These are phyloP conservation scores for Corythoichthys intestinalis DNA, from an alignment of 2,113 vertebrate genomes.

Conservation along the genomic window DNA sequence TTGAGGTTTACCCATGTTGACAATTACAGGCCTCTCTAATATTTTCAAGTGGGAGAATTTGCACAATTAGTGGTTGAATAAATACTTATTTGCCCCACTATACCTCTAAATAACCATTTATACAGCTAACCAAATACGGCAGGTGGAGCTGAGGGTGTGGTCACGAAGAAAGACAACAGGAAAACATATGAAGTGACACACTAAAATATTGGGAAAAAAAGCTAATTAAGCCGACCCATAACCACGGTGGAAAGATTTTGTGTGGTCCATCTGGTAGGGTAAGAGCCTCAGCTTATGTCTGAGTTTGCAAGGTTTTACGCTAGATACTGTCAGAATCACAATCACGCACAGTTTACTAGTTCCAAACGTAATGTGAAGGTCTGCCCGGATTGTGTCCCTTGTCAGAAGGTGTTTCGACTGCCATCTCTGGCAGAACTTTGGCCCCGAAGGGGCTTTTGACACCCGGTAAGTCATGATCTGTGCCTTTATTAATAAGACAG, in stretches of 20 bases:
- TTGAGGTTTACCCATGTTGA: too few species aligned
- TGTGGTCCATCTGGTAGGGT: too few species aligned
- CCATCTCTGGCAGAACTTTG: too few species aligned
- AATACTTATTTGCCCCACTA: too few species aligned
- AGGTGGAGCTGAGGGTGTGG: background rate
- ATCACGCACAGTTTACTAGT: too few species aligned
- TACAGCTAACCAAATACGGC: constrained; percentile 37
- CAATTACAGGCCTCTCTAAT: too few species aligned
- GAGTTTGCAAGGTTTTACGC: background rate
- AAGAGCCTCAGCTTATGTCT: background rate
- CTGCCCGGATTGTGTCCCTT: background rate
- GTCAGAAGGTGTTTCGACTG: background rate
- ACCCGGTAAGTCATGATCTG: background rate
- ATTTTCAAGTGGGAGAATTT: too few species aligned
- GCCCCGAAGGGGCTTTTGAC: too few species aligned
- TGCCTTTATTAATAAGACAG: background rate
- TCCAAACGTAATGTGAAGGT: background rate
- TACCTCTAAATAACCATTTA: constrained; percentile 5
- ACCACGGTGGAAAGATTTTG: background rate
- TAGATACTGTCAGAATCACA: background rate
- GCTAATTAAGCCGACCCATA: background rate
- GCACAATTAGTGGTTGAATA: too few species aligned
- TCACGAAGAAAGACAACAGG: constrained; percentile 15
- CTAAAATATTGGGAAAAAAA: background rate
- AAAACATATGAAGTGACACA: background rate